Base-by-base conservation (phyloP, 2,888 invertebrate genomes). In the Clistopyga incitator region DNA sequence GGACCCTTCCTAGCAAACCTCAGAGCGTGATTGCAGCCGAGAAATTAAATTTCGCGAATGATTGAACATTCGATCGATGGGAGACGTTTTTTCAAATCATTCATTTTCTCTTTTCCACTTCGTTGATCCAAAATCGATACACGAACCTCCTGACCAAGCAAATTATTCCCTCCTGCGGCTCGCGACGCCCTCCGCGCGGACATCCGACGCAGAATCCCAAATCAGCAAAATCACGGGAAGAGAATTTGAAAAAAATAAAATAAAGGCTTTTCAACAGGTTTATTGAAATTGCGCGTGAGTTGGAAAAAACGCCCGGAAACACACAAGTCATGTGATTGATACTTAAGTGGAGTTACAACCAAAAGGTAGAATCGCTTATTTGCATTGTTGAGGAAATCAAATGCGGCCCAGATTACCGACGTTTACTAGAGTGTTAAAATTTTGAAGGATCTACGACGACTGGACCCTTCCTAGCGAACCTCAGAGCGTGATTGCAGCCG, bases 221-320 rank as follows among this genome's bases (percentile, higher is more conserved):
- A 18, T 38, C 18, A 38, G 13, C n/a, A 18, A 3, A 10, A n/a
- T n/a, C n/a, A n/a, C n/a, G n/a, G 29, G 29, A 29, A 29, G 29
- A 29, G 29, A 29, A 29, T 29, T 29, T 29, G 29, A 29, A 29
- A n/a, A 47, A 67, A 10, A n/a, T n/a, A n/a, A n/a, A n/a, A n/a
- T n/a, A n/a, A 29, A 29, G 34, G 34, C 54, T 76, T 71, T 77
- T 29, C 18, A 54, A 18, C 25, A 42, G 68, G 47, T 42, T 76
- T 59, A 78, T 75, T 70, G 82, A 70, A 82, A 78, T 78, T 70
- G 18, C 23, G 65, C 25, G n/a, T 6, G 54, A 23, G 3, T 47
- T n/a, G 15, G n/a, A 47, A n/a, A n/a, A 47, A 34, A n/a, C 6
- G 34, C 3, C 34, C 8, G 4, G n/a, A n/a, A n/a, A n/a, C n/a